phyloP scores from a whole-genome alignment of 2,113 vertebrate species.

The Cephalopholis sonnerati region DNA sequence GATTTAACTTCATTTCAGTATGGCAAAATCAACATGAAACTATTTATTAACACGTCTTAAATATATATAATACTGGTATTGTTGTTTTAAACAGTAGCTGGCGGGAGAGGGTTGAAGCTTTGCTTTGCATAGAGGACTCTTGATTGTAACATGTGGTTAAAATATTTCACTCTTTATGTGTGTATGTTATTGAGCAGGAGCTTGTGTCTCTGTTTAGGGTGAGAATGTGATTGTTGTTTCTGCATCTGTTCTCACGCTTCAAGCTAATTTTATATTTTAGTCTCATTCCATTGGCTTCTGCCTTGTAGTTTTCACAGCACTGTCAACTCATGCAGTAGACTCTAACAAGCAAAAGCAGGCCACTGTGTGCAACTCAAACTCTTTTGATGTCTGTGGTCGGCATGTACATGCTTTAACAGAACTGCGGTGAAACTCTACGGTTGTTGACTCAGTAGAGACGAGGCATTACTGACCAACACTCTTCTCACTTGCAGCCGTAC shows the following conservation, averaged over 20 bases:
- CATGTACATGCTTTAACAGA: background rate
- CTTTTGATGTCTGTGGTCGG: conserved; percentile 48
- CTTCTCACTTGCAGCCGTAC: background rate
- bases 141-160: background rate
- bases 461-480: conserved; percentile 17
- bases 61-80: background rate
- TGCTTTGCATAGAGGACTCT: background rate
- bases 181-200: background rate
- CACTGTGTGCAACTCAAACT: background rate
- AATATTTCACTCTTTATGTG: background rate
- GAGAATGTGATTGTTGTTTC: background rate
- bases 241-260: background rate
- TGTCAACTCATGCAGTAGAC: background rate
- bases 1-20: background rate
- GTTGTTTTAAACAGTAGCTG: background rate
- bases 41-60: too few species aligned
- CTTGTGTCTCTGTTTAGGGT: background rate
- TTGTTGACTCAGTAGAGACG: conserved; percentile 30
- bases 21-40: background rate
- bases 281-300: background rate
- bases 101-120: background rate
- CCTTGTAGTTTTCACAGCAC: background rate
- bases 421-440: background rate
- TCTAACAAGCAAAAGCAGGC: background rate
- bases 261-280: background rate